phyloP scores from a whole-genome alignment of 1,140 invertebrate genomes.

The Arctopsyche grandis region DNA sequence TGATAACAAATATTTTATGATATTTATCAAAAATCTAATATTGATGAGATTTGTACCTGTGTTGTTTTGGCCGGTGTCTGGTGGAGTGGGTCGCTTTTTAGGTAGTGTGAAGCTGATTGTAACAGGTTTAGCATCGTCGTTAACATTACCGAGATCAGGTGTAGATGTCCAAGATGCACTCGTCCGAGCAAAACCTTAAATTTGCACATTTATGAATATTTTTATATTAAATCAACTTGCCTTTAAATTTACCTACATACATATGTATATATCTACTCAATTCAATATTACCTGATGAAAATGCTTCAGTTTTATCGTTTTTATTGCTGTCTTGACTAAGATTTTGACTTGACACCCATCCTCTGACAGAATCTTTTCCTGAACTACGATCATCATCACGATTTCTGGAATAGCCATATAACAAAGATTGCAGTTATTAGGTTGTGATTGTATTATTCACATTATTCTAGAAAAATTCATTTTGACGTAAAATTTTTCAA shows the following conservation, averaged over 20 bases:
- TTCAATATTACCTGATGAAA: constrained; percentile 62
- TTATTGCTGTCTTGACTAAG: constrained; percentile 51
- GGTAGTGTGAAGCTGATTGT: constrained; percentile 74
- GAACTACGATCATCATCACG: constrained; percentile 57
- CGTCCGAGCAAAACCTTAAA: constrained; percentile 61
- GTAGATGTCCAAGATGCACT: constrained; percentile 77
- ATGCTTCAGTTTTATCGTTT: constrained; percentile 61
- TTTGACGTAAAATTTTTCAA: too few species aligned
- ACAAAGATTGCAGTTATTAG: neutral
- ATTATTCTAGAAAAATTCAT: too few species aligned
- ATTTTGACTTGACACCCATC: constrained; percentile 53
- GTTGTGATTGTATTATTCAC: too few species aligned
- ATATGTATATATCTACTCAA: too few species aligned
- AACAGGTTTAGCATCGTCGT: constrained; percentile 68
- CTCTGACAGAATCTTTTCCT: constrained; percentile 51
- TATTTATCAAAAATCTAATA: too few species aligned
- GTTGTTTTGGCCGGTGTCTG: constrained; percentile 54
- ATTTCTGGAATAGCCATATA: constrained; percentile 33
- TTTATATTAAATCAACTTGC: neutral
- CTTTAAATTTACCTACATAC: neutral
- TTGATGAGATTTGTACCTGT: too few species aligned
- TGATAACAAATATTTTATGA: neutral
- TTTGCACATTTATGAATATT: constrained; percentile 1
- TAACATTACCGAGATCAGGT: constrained; percentile 72
- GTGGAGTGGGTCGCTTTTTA: constrained; percentile 69